These are phyloP conservation scores for Samia ricini DNA, from an alignment of 1,140 invertebrate species.

Conservation along the genomic window DNA sequence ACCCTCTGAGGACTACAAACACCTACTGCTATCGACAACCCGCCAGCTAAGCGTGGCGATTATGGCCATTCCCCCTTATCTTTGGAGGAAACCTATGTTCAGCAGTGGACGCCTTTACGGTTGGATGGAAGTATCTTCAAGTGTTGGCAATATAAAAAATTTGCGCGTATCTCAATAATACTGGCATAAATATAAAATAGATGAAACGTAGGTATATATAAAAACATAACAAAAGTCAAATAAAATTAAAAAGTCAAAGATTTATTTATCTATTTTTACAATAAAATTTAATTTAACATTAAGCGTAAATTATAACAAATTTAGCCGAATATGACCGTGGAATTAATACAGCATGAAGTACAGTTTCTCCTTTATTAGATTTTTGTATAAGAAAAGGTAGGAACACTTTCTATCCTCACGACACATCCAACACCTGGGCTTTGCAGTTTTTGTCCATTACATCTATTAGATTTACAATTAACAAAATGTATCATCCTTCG, in stretches of 20 bases:
- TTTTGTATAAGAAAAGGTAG: constrained; percentile 1
- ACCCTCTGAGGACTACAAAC: no score
- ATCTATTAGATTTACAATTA: no score
- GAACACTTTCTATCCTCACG: background rate
- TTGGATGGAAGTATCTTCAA: no score
- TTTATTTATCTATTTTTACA: constrained; percentile 29
- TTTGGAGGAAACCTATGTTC: no score
- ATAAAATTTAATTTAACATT: constrained; percentile 46
- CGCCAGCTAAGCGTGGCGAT: no score
- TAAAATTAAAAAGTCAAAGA: constrained; percentile 53
- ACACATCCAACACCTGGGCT: no score
- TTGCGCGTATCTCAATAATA: background rate
- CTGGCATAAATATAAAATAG: background rate
- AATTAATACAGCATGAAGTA: constrained; percentile 20
- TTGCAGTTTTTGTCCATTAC: no score
- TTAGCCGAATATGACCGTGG: constrained; percentile 25
- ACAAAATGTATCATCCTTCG: no score
- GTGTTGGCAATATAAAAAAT: no score
- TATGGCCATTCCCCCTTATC: no score
- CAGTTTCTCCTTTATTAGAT: constrained; percentile 4
- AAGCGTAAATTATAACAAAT: constrained; percentile 33
- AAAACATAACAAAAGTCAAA: constrained; percentile 15
- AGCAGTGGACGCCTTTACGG: no score
- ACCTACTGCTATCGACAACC: no score
- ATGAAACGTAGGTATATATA: background rate